These are phyloP conservation scores for Euschistus heros DNA, from an alignment of 1,140 invertebrate genomes.

Conservation along the genomic window DNA sequence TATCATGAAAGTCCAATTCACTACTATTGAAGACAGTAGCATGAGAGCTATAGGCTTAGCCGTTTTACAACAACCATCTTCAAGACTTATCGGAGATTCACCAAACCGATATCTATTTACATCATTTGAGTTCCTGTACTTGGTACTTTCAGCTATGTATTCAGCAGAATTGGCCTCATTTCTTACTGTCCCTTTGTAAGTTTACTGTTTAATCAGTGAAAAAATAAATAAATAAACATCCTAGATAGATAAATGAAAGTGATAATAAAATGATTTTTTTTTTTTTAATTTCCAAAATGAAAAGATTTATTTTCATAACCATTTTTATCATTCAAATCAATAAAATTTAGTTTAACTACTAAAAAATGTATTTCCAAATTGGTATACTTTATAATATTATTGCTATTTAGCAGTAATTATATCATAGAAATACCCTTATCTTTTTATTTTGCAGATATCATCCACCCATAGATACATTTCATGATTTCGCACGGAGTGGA, in stretches of 20 bases:
- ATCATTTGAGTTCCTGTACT: constrained; percentile 21
- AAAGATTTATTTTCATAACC: background rate
- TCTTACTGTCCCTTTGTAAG: constrained; percentile 21
- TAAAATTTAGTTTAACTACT: too few relatives aligned
- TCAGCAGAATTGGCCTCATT: constrained; percentile 16
- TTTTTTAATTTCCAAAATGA: background rate
- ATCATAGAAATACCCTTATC: too few relatives aligned
- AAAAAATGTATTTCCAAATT: too few relatives aligned
- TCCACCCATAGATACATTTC: constrained; percentile 39
- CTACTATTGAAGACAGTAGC: constrained; percentile 6
- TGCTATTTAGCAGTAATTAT: too few relatives aligned
- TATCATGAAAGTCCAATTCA: constrained; percentile 13
- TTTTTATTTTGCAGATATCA: constrained; percentile 26
- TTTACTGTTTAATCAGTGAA: background rate
- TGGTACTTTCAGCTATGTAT: constrained; percentile 16
- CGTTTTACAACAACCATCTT: constrained; percentile 15
- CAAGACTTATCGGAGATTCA: constrained; percentile 20
- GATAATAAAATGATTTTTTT: background rate
- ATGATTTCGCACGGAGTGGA: constrained; percentile 39
- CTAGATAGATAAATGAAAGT: too few relatives aligned
- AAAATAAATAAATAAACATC: too few relatives aligned
- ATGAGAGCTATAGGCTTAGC: constrained; percentile 21
- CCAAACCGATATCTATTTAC: constrained; percentile 21
- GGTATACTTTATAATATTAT: too few relatives aligned
- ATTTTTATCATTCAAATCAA: too few relatives aligned